phyloP scores from a whole-genome alignment of 2,888 invertebrate species.

The Dynastes tityus region DNA sequence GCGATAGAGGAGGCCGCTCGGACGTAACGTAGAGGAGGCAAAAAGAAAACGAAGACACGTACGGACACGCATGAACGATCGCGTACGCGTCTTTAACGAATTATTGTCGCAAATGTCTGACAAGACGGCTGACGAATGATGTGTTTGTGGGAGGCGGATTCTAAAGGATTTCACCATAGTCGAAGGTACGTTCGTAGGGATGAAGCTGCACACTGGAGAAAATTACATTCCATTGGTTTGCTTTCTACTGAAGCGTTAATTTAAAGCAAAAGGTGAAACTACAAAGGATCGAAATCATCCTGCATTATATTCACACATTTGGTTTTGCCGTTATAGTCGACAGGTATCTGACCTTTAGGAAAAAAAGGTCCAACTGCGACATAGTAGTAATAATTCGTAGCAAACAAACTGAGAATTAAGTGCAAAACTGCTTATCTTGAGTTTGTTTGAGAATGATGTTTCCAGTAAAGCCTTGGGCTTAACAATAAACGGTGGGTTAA shows the following conservation, averaged over 20 bases:
- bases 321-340: no score
- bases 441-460: no score
- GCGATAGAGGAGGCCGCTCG: background rate
- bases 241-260: background rate
- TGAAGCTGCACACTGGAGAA: background rate
- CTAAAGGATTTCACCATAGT: constrained; percentile 34
- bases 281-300: no score
- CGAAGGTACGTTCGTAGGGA: background rate
- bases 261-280: background rate
- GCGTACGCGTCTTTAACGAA: constrained; percentile 56
- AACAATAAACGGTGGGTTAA: no score
- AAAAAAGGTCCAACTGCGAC: no score
- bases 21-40: constrained; percentile 10
- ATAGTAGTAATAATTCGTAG: no score
- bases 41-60: constrained; percentile 40
- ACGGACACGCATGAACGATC: constrained; percentile 46
- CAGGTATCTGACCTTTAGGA: no score
- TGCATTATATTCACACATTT: no score
- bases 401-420: no score
- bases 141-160: constrained; percentile 44
- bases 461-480: no score
- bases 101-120: constrained; percentile 46
- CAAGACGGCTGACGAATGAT: constrained; percentile 45
- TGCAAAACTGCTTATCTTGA: no score
- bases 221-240: background rate